phyloP scores from a whole-genome alignment of 2,888 invertebrate species.

The Hydropsyche betteni region DNA sequence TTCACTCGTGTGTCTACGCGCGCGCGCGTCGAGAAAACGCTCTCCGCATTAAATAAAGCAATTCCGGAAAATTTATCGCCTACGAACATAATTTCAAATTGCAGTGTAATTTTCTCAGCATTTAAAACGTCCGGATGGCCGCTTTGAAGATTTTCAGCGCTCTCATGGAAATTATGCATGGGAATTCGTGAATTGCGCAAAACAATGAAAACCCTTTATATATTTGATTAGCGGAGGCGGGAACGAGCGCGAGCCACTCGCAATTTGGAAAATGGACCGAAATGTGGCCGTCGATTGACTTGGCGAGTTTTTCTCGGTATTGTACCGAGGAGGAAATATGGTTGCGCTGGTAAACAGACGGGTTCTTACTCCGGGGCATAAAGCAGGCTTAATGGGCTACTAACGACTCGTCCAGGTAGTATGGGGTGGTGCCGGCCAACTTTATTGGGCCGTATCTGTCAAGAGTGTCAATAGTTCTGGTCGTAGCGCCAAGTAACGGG shows the following conservation, averaged over 20 bases:
- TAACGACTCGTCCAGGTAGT: conserved; percentile 43
- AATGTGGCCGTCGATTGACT: too few relatives aligned
- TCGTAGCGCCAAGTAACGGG: conserved; percentile 38
- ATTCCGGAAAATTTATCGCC: conserved; percentile 29
- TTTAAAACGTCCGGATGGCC: conserved; percentile 23
- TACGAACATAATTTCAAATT: conserved; percentile 29
- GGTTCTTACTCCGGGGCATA: conserved; percentile 36
- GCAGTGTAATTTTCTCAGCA: conserved; percentile 32
- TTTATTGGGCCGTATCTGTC: conserved; percentile 49
- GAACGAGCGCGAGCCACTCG: too few relatives aligned
- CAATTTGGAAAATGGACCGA: too few relatives aligned
- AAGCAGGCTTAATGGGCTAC: conserved; percentile 47
- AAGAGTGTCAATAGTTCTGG: conserved; percentile 42
- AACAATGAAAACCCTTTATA: conserved; percentile 11
- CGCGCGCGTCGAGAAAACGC: conserved; percentile 21
- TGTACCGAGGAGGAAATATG: conserved; percentile 11
- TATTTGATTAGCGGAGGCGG: too few relatives aligned
- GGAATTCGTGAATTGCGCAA: conserved; percentile 18
- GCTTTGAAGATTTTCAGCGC: conserved; percentile 24
- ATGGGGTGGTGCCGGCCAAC: conserved; percentile 37
- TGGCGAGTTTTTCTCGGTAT: too few relatives aligned
- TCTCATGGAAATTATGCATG: conserved; percentile 21
- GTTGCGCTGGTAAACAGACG: conserved; percentile 14
- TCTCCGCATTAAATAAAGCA: conserved; percentile 28
- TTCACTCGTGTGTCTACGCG: conserved; percentile 9